Conservation (phyloP, 92 coral and sea anemone genomes). For the Scolanthus callimorphus region DNA sequence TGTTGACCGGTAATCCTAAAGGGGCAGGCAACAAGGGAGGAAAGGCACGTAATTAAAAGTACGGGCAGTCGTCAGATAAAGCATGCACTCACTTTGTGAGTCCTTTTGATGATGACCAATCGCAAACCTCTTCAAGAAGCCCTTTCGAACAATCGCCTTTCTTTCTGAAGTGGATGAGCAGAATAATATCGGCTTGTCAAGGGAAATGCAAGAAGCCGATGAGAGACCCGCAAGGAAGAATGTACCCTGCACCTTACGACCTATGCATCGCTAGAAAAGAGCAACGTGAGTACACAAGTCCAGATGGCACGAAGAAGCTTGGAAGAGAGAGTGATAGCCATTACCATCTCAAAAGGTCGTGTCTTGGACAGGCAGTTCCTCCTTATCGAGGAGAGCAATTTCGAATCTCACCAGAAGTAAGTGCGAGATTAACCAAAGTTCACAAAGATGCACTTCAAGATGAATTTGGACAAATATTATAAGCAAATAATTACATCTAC, state of each 20-base stretch:
- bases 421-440: constrained; percentile 8
- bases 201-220: constrained; percentile 48
- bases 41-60: no score
- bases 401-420: constrained; percentile 21
- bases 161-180: constrained; percentile 45
- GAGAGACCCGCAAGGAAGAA: constrained; percentile 26
- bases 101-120: constrained; percentile 23
- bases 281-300: constrained; percentile 12
- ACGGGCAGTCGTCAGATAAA: no score
- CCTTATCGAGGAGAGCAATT: constrained; percentile 20
- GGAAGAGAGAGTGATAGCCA: constrained; percentile 44
- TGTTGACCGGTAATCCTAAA: no score
- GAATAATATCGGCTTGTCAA: constrained; percentile 49
- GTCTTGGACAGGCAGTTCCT: constrained; percentile 27
- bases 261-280: constrained; percentile 53
- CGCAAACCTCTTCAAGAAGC: constrained; percentile 7
- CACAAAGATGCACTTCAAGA: constrained; percentile 21
- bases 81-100: constrained; percentile 7
- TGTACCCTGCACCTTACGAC: constrained; percentile 38
- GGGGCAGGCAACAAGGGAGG: no score
- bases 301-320: constrained; percentile 40
- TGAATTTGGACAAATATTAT: constrained; percentile 18
- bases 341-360: constrained; percentile 37
- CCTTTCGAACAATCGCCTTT: constrained; percentile 36
- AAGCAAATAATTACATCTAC: no score